phyloP scores from a whole-genome alignment of 2,113 vertebrate species.

The Ibidorhyncha struthersii region DNA sequence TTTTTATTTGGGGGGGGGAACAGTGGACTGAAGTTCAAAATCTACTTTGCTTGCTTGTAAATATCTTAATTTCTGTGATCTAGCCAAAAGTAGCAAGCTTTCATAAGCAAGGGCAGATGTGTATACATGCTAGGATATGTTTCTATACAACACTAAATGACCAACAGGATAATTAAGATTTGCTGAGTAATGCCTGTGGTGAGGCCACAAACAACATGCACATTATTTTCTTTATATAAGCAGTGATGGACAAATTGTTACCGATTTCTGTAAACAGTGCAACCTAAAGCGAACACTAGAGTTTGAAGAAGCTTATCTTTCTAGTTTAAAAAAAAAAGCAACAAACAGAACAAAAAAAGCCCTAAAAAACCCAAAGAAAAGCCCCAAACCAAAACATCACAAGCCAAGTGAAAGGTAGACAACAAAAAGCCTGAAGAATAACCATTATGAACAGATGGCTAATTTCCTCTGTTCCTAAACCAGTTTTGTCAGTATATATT shows the following conservation, averaged over 20 bases:
- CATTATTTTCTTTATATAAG: neutral
- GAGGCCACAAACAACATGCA: neutral
- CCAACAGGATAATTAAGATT: neutral
- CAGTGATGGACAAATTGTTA: neutral
- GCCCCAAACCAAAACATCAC: neutral
- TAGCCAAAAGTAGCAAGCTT: neutral
- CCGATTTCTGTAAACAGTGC: neutral
- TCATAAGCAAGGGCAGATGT: neutral
- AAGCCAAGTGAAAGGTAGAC: neutral
- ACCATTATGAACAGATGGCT: neutral
- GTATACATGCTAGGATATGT: neutral
- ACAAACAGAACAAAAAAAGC: neutral
- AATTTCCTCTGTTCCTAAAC: neutral
- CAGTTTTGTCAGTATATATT: neutral
- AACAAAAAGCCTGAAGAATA: neutral
- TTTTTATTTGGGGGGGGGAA: neutral
- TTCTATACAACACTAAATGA: neutral
- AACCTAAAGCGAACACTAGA: neutral
- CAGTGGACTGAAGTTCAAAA: neutral
- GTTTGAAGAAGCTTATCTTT: neutral
- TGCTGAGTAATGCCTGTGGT: neutral
- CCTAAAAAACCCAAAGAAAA: neutral
- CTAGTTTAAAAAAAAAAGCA: neutral
- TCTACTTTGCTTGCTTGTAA: neutral
- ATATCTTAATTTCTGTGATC: neutral